Evolutionary conservation across 2,113 vertebrate species (phyloP).

Genomic region (Sminthopsis crassicaudata): DNA sequence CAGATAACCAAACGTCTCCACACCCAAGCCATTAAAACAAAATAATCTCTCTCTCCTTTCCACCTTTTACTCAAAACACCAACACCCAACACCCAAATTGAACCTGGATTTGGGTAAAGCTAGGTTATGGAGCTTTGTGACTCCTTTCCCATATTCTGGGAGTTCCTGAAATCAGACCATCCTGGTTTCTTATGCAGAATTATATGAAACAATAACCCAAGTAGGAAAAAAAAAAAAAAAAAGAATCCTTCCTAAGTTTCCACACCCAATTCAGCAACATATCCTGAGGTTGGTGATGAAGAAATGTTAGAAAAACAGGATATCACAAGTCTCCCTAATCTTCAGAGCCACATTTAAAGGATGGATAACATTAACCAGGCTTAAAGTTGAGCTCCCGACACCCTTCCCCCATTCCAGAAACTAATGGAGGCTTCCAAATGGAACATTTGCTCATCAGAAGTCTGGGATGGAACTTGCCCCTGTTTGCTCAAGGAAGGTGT

Average conservation of each 20-base stretch:
- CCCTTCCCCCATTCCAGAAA: background rate
- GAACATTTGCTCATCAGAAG: slow-evolving; percentile 5
- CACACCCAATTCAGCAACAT: background rate
- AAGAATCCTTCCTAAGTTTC: background rate
- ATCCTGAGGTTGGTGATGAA: background rate
- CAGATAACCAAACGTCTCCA: slow-evolving; percentile 72
- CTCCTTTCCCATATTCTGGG: background rate
- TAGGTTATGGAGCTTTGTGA: background rate
- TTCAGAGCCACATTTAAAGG: slow-evolving; percentile 10
- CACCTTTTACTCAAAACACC: slow-evolving; percentile 26
- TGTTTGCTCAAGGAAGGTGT: background rate
- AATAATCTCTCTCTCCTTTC: slow-evolving; percentile 38
- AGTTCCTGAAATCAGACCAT: slow-evolving; percentile 23
- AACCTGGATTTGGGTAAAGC: slow-evolving; percentile 29
- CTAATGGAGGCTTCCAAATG: slow-evolving; percentile 17
- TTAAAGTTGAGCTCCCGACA: background rate
- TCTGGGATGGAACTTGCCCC: background rate
- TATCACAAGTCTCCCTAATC: background rate
- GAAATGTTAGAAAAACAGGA: background rate
- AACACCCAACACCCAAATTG: slow-evolving; percentile 28
- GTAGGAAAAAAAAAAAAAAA: slow-evolving; percentile 9
- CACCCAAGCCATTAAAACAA: slow-evolving; percentile 72
- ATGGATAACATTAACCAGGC: slow-evolving; percentile 15
- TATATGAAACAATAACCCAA: background rate
- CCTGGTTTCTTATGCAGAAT: slow-evolving; percentile 33